Conservation (phyloP, 2,797 vertebrate species). For the Telmatherina bonti region DNA sequence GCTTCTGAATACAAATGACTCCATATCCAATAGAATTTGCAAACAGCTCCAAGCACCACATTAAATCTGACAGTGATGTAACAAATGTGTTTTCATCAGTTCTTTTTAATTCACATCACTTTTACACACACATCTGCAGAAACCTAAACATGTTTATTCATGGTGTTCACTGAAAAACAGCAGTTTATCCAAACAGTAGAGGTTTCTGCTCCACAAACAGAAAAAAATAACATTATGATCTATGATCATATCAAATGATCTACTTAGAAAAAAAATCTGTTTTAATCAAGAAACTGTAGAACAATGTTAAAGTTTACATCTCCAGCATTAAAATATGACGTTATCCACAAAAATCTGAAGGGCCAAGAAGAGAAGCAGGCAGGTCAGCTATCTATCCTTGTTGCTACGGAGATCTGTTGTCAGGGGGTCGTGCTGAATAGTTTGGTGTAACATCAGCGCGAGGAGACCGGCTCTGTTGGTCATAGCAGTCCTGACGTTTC, state of each 20-base stretch:
- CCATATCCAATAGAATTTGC: too few relatives aligned
- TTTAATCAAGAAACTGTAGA: constrained; percentile 26
- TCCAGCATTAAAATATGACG: constrained; percentile 2
- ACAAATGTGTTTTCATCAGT: too few relatives aligned
- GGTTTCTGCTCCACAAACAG: constrained; percentile 31
- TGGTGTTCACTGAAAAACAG: constrained; percentile 50
- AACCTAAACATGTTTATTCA: constrained; percentile 60
- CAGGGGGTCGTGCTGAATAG: constrained; percentile 93
- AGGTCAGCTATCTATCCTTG: constrained; percentile 86
- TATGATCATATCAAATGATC: constrained; percentile 63
- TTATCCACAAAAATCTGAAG: constrained; percentile 29
- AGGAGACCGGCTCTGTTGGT: constrained; percentile 95
- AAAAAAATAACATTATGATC: too few relatives aligned
- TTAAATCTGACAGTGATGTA: too few relatives aligned
- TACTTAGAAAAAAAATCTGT: constrained; percentile 52
- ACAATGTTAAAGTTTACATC: constrained; percentile 24
- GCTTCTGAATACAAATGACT: too few relatives aligned
- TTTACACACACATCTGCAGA: neutral
- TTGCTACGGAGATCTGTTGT: constrained; percentile 91
- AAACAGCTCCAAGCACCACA: too few relatives aligned
- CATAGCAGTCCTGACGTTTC: constrained; percentile 95
- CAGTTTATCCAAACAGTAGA: constrained; percentile 41
- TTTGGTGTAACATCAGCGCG: constrained; percentile 95
- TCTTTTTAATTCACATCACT: neutral
- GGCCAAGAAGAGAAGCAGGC: constrained; percentile 1